Percentiles rank a stretch among this genome's conserved stretches.
Evolutionary conservation across 2,888 invertebrate species (phyloP).

Genomic region (Kryphioiulus occultus): DNA sequence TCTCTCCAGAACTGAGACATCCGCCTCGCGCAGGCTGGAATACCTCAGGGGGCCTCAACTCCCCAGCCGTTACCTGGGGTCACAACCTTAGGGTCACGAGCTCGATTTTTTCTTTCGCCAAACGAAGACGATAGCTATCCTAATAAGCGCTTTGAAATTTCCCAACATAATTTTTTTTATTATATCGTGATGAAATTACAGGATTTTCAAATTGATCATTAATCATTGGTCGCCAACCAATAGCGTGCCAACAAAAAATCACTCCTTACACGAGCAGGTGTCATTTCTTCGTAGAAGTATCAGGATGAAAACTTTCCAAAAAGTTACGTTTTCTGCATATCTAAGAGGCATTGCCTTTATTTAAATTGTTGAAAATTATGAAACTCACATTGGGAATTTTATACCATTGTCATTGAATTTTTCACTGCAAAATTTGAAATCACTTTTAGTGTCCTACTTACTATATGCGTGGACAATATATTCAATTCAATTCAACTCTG

Average conservation of each 20-base stretch:
- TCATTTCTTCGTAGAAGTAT: too few species aligned
- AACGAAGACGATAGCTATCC: not conserved
- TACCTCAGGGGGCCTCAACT: constrained; percentile 32
- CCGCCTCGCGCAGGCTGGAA: constrained; percentile 8
- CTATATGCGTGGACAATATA: too few species aligned
- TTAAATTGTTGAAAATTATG: too few species aligned
- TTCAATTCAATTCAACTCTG: too few species aligned
- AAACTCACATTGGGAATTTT: too few species aligned
- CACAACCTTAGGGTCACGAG: constrained; percentile 8
- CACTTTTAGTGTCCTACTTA: too few species aligned
- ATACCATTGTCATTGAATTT: too few species aligned
- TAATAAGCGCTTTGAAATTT: constrained; percentile 24
- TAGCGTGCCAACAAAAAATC: not conserved
- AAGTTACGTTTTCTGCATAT: not conserved
- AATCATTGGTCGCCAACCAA: constrained; percentile 1
- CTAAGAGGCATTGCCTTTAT: too few species aligned
- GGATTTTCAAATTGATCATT: constrained; percentile 32
- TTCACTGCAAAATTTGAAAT: too few species aligned
- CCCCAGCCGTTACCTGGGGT: constrained; percentile 37
- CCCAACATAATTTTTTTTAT: constrained; percentile 30
- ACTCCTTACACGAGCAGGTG: too few species aligned
- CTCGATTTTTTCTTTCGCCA: not conserved
- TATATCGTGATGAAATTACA: constrained; percentile 36
- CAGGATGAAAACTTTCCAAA: not conserved
- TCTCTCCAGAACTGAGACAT: constrained; percentile 27